These are phyloP conservation scores for Parnassius orleans DNA, from an alignment of 2,888 invertebrate species.

Conservation along the genomic window DNA sequence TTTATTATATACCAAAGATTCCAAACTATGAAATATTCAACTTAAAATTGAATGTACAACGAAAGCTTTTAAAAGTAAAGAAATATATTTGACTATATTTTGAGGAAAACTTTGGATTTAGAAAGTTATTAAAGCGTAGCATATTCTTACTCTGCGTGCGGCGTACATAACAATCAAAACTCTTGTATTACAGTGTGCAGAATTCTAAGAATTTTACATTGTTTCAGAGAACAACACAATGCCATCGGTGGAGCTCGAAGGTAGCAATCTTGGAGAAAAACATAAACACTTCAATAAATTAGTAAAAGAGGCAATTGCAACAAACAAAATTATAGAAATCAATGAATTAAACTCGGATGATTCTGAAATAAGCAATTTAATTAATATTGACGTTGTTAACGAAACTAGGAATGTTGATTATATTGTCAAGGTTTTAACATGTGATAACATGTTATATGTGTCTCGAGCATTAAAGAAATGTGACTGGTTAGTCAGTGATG, in stretches of 20 bases:
- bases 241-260: conserved; percentile 32
- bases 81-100: too few species aligned
- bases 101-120: too few species aligned
- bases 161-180: too few species aligned
- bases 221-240: conserved; percentile 3
- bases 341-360: conserved; percentile 35
- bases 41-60: too few species aligned
- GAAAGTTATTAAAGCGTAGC: too few species aligned
- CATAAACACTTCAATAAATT: conserved; percentile 51
- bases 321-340: conserved; percentile 17
- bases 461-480: conserved; percentile 56
- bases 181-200: too few species aligned
- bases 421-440: conserved; percentile 51
- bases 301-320: conserved; percentile 40
- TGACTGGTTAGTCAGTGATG: conserved; percentile 58
- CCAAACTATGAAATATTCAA: too few species aligned
- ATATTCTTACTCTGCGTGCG: too few species aligned
- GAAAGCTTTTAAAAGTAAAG: too few species aligned
- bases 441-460: conserved; percentile 56
- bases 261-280: conserved; percentile 47
- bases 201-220: too few species aligned
- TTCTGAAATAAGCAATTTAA: conserved; percentile 49
- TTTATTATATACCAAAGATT: too few species aligned
- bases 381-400: conserved; percentile 59
- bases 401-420: conserved; percentile 50